A percentile compares a stretch with the other conserved stretches of the same genome.
phyloP scores from a whole-genome alignment of 2,113 vertebrate genomes.

The Rhineura floridana region DNA sequence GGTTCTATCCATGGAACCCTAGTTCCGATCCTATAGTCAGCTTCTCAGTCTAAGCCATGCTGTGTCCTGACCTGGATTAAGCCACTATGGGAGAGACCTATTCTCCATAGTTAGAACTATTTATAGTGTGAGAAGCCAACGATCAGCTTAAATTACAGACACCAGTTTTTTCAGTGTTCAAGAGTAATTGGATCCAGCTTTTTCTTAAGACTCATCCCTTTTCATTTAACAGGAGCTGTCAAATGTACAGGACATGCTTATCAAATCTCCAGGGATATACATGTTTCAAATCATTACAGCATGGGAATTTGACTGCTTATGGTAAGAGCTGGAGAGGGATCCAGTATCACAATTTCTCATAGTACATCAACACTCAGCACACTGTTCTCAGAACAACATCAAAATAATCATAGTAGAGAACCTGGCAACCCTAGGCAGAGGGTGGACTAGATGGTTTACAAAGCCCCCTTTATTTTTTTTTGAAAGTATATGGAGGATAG shows the following conservation, averaged over 20 bases:
- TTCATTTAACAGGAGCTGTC: conserved; percentile 5
- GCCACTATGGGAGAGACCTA: conserved; percentile 49
- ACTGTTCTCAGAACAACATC: not conserved
- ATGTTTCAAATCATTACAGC: not conserved
- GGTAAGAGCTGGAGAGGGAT: not conserved
- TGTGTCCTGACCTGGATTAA: conserved; percentile 37
- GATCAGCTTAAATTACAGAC: conserved; percentile 38
- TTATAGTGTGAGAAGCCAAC: conserved; percentile 3
- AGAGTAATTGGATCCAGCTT: conserved; percentile 42
- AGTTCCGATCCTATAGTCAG: not conserved
- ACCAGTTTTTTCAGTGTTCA: conserved; percentile 28
- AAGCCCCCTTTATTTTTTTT: too few species aligned
- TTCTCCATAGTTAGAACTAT: not conserved
- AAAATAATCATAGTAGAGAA: too few species aligned
- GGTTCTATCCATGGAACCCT: not conserved
- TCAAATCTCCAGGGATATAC: not conserved
- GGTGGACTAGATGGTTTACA: too few species aligned
- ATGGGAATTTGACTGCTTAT: not conserved
- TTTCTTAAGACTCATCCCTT: conserved; percentile 19
- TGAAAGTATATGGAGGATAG: not conserved
- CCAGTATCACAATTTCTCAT: not conserved
- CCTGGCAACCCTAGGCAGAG: too few species aligned
- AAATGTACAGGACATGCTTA: conserved; percentile 5
- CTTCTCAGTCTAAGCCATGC: not conserved
- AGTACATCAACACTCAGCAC: not conserved